Conservation (phyloP, 2,113 vertebrate genomes). For the Zootoca vivipara region DNA sequence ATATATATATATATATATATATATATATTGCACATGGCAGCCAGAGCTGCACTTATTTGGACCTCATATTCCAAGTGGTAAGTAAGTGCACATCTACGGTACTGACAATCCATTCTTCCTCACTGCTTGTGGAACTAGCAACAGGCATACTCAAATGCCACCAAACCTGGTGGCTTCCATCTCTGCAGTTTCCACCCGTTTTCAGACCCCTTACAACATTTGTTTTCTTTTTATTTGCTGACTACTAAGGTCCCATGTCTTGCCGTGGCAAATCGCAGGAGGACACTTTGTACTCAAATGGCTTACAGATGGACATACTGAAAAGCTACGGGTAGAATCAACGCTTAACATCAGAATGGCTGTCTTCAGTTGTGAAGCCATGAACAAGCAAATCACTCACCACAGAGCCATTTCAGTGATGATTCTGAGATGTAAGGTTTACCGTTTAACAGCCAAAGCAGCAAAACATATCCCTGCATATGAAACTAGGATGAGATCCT, state of each 20-base stretch:
- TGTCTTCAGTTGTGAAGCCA: slow-evolving; percentile 9
- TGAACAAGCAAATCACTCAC: background rate
- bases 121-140: background rate
- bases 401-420: slow-evolving; percentile 11
- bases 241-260: background rate
- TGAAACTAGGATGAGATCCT: slow-evolving; percentile 6
- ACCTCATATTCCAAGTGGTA: background rate
- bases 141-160: background rate
- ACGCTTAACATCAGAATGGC: background rate
- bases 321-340: background rate
- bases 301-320: background rate
- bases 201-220: background rate
- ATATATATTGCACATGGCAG: background rate
- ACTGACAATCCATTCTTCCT: background rate
- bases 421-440: background rate
- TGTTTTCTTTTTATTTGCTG: background rate
- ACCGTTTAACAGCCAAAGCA: background rate
- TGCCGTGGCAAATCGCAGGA: background rate
- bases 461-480: background rate
- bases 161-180: background rate
- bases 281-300: background rate
- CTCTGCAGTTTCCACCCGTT: background rate
- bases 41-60: background rate
- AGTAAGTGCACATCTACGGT: background rate
- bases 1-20: too few species aligned